Percentiles rank a stretch among this genome's conserved stretches.
Conservation (phyloP, 2,888 invertebrate genomes). For the Oxyscelio sp. region DNA sequence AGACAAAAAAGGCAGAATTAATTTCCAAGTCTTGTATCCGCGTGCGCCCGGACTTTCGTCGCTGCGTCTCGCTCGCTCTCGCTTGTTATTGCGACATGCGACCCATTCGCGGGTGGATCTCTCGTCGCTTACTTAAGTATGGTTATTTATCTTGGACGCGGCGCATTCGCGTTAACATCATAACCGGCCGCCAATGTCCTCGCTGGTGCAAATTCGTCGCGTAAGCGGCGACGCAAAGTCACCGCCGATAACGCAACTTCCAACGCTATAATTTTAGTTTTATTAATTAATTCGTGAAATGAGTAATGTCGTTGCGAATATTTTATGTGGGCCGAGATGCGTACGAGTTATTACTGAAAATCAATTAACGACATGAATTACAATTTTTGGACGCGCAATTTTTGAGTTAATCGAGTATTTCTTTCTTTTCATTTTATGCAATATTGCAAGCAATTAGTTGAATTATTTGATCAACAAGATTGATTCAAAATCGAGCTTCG, state of each 20-base stretch:
- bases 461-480: no score
- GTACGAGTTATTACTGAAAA: no score
- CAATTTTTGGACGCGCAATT: no score
- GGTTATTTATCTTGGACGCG: constrained; percentile 84
- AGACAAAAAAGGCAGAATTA: constrained; percentile 73
- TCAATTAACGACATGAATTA: no score
- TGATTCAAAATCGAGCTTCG: no score
- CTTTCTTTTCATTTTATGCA: no score
- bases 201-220: constrained; percentile 66
- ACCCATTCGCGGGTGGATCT: constrained; percentile 60
- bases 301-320: no score
- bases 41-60: constrained; percentile 28
- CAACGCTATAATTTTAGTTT: not conserved
- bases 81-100: constrained; percentile 47
- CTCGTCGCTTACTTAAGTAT: constrained; percentile 81
- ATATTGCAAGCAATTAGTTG: no score
- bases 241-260: constrained; percentile 30
- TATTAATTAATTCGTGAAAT: not conserved
- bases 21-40: constrained; percentile 68
- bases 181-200: constrained; percentile 83
- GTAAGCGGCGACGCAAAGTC: constrained; percentile 56
- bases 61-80: not conserved
- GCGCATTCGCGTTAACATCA: constrained; percentile 84
- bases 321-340: no score
- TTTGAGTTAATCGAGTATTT: no score